Conservation (phyloP, 2,113 vertebrate species). For the Oncorhynchus clarkii region DNA sequence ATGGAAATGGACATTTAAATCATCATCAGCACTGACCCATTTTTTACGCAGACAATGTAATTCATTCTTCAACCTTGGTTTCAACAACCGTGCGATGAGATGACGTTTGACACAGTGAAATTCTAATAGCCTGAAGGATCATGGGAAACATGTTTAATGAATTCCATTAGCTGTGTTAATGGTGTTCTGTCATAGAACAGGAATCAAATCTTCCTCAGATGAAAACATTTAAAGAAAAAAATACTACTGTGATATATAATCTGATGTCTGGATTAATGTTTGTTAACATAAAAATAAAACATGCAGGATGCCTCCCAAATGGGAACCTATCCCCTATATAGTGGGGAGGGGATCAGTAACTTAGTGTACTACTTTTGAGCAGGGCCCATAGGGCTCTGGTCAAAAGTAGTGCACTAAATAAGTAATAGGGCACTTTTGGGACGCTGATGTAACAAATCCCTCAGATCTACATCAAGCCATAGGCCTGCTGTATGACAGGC, state of each 20-base stretch:
- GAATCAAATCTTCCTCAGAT: slow-evolving; percentile 54
- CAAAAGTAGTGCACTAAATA: too few relatives aligned
- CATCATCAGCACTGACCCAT: background rate
- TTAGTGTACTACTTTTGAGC: too few relatives aligned
- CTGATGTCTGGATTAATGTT: slow-evolving; percentile 55
- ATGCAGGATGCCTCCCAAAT: too few relatives aligned
- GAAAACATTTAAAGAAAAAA: slow-evolving; percentile 40
- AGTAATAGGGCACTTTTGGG: background rate
- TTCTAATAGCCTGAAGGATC: slow-evolving; percentile 20
- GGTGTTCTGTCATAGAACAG: slow-evolving; percentile 48
- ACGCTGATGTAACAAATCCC: too few relatives aligned
- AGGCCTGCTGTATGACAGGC: slow-evolving; percentile 30
- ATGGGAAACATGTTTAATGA: slow-evolving; percentile 53
- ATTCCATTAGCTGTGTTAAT: slow-evolving; percentile 65
- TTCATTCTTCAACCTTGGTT: slow-evolving; percentile 1
- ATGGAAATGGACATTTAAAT: slow-evolving; percentile 1
- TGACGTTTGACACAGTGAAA: background rate
- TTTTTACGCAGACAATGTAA: background rate
- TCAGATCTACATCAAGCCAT: slow-evolving; percentile 41
- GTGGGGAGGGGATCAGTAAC: too few relatives aligned
- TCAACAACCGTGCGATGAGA: background rate
- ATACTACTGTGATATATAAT: slow-evolving; percentile 41
- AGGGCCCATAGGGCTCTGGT: too few relatives aligned
- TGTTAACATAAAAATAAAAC: slow-evolving; percentile 60
- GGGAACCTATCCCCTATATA: too few relatives aligned